Evolutionary conservation across 2,113 vertebrate genomes (phyloP).

Genomic region (Cervus canadensis): DNA sequence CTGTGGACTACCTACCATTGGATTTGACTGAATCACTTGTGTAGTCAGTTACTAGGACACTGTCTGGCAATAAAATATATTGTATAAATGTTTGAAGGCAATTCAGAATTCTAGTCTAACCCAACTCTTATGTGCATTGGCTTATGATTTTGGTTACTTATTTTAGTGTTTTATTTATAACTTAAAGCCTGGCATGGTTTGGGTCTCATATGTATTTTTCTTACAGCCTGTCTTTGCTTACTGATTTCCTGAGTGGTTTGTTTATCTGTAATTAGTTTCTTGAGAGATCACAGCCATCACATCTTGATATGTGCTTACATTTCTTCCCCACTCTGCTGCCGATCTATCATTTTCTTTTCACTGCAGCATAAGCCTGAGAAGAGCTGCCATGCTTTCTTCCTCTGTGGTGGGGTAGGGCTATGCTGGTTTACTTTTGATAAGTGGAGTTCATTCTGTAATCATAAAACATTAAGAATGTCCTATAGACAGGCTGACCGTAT

Average conservation of each 20-base stretch:
- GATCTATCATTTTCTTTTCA: background rate
- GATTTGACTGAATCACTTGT: background rate
- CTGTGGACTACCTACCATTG: background rate
- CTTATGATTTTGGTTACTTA: conserved; percentile 22
- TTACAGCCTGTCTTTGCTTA: background rate
- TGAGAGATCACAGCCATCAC: background rate
- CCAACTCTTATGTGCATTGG: background rate
- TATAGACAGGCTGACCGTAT: background rate
- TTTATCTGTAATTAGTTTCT: background rate
- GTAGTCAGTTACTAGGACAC: background rate
- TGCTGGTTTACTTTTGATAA: background rate
- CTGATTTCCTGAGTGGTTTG: background rate
- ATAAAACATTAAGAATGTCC: background rate
- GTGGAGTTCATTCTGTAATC: background rate
- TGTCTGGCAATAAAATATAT: background rate
- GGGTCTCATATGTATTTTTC: background rate
- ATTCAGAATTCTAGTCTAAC: background rate
- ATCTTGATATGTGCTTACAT: background rate
- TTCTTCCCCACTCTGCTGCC: background rate
- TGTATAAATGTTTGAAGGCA: background rate
- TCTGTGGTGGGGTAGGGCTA: background rate
- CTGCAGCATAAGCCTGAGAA: background rate
- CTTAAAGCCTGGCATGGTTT: background rate
- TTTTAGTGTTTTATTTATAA: conserved; percentile 24
- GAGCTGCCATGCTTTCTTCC: background rate